These are phyloP conservation scores for Villa cingulata DNA, from an alignment of 2,888 invertebrate genomes.

Conservation along the genomic window DNA sequence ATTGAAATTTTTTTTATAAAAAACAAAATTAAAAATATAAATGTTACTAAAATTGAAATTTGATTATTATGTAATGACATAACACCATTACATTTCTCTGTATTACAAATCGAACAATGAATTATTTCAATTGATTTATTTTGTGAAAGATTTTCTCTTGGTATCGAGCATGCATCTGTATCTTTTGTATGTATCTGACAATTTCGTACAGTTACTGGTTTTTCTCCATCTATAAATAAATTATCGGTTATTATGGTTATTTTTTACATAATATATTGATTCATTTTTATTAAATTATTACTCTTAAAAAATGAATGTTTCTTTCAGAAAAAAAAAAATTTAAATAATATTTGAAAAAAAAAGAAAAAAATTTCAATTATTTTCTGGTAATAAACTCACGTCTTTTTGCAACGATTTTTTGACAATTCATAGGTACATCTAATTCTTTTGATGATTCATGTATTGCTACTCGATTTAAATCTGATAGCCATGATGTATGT, in stretches of 20 bases:
- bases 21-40: background rate
- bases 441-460: constrained; percentile 25
- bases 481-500: constrained; percentile 30
- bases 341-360: too few relatives aligned
- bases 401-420: constrained; percentile 33
- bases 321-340: background rate
- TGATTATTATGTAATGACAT: constrained; percentile 9
- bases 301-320: background rate
- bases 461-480: constrained; percentile 34
- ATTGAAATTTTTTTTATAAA: too few relatives aligned
- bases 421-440: constrained; percentile 33
- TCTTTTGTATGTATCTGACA: constrained; percentile 32
- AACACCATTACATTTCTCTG: constrained; percentile 29
- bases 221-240: constrained; percentile 9
- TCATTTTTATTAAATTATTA: background rate
- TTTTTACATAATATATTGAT: too few relatives aligned
- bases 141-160: constrained; percentile 22
- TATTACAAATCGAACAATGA: constrained; percentile 29
- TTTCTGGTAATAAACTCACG: constrained; percentile 23
- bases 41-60: background rate
- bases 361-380: background rate
- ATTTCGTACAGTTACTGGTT: constrained; percentile 29
- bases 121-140: constrained; percentile 15
- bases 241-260: too few relatives aligned
- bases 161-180: constrained; percentile 29